Base-by-base conservation (phyloP, 2,797 vertebrate species). In the Microctenopoma stevenorrisi region DNA sequence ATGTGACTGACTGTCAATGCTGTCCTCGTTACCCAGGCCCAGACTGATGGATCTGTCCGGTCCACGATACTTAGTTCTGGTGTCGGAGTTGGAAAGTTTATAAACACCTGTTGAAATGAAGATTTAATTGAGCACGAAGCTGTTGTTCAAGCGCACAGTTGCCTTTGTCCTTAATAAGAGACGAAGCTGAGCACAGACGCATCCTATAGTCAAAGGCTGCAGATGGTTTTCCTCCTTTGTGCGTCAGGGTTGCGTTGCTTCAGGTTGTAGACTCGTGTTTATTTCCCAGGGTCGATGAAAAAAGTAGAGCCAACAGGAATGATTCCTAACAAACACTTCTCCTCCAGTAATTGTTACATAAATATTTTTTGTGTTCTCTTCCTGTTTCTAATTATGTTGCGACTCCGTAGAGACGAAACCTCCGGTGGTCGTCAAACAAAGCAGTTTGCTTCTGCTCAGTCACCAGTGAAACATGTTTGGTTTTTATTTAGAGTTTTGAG, bases 1-100 rank as follows among this genome's bases (percentile, higher is more conserved):
- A 55, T 69, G 16, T 30, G 40, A 42, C 42, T 72, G 48, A 52
- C 12, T 68, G 51, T 76, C 72, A 47, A 3, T 11, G 26, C 51
- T 33, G 26, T 33, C 26, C 49, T 70, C 16, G 30, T 58, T 54
- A 76, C 30, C 15, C 22, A 46, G 22, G 51, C 40, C 56, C 54
- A 48, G 51, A 57, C 25, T 7, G 14, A 42, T 62, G 28, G 55
- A n/a, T 73, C 48, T 44, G 40, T 50, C 9, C 2, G 1, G 12
- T 22, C 22, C 14, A 51, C 26, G n/a, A 44, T 22, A 47, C 13
- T 65, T 5, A 7, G 0, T 2, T 10, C 11, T 35, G 12, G 30
- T 2, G 10, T 6, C 0, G 10, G 1, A 10, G 4, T 38, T 5
- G n/a, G 13, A 12, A 18, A 54, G 35, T 38, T 15, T 26, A 1